These are phyloP conservation scores for Trichonephila clavipes DNA, from an alignment of 1,140 invertebrate species.

Conservation along the genomic window DNA sequence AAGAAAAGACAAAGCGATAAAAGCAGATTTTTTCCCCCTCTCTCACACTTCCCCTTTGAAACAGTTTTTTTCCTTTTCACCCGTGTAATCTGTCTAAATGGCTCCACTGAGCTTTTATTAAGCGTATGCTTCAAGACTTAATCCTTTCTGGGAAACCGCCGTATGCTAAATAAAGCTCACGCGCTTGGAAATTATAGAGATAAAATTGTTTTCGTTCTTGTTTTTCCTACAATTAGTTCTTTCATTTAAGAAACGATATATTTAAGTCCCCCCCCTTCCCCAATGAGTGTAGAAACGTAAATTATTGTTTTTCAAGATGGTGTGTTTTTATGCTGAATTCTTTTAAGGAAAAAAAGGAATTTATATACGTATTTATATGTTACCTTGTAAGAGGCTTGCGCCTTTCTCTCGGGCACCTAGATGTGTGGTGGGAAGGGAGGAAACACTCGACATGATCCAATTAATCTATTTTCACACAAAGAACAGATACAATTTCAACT, in stretches of 20 bases:
- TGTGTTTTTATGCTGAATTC: too few species aligned
- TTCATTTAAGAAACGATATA: not conserved
- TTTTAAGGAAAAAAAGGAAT: too few species aligned
- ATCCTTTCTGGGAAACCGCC: conserved; percentile 70
- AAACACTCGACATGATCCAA: too few species aligned
- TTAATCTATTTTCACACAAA: too few species aligned
- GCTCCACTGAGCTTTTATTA: conserved; percentile 56
- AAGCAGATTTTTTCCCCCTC: not conserved
- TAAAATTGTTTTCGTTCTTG: conserved; percentile 2
- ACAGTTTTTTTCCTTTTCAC: not conserved
- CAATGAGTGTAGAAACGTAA: not conserved
- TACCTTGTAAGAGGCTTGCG: too few species aligned
- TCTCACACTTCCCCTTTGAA: not conserved
- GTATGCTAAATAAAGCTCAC: conserved; percentile 63
- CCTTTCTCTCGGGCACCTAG: too few species aligned
- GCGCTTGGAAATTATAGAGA: conserved; percentile 29
- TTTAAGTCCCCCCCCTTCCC: too few species aligned
- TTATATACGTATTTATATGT: too few species aligned
- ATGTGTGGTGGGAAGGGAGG: too few species aligned
- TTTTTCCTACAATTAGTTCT: not conserved
- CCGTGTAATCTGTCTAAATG: conserved; percentile 72
- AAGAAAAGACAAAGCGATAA: not conserved
- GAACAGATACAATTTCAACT: too few species aligned
- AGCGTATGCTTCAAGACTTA: conserved; percentile 39
- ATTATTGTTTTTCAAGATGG: not conserved